phyloP scores from a whole-genome alignment of 92 coral and sea anemone genomes.

The Desmophyllum pertusum region DNA sequence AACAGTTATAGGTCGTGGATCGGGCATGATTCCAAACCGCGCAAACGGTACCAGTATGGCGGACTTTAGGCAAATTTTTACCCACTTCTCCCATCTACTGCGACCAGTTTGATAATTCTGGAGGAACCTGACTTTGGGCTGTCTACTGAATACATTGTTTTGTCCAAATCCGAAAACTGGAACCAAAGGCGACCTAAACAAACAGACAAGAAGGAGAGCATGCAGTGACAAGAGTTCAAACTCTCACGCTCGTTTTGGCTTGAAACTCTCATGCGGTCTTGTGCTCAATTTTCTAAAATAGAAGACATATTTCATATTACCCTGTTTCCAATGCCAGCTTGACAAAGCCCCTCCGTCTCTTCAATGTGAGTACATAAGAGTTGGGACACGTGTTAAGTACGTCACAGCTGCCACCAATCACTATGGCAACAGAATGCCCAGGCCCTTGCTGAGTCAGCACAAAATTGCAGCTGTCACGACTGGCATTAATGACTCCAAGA shows the following conservation, averaged over 20 bases:
- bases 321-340: constrained; percentile 71
- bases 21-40: constrained; percentile 39
- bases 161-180: constrained; percentile 95
- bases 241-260: too few species aligned
- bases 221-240: too few species aligned
- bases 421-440: constrained; percentile 68
- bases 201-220: too few species aligned
- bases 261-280: too few species aligned
- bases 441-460: constrained; percentile 68
- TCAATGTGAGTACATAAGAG: constrained; percentile 41
- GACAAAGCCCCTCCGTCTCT: constrained; percentile 59
- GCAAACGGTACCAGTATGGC: constrained; percentile 12
- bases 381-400: constrained; percentile 50
- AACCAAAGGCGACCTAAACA: constrained; percentile 73
- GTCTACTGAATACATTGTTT: constrained; percentile 66
- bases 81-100: constrained; percentile 28
- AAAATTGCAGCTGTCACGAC: constrained; percentile 59
- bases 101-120: constrained; percentile 33
- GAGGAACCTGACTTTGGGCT: constrained; percentile 28
- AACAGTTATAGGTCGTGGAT: constrained; percentile 45
- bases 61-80: constrained; percentile 20
- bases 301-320: constrained; percentile 17
- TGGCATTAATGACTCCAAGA: constrained; percentile 66
- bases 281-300: too few species aligned
- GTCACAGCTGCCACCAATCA: constrained; percentile 59